Evolutionary conservation across 2,113 vertebrate genomes (phyloP).

Genomic region (Choloepus hoffmanni): DNA sequence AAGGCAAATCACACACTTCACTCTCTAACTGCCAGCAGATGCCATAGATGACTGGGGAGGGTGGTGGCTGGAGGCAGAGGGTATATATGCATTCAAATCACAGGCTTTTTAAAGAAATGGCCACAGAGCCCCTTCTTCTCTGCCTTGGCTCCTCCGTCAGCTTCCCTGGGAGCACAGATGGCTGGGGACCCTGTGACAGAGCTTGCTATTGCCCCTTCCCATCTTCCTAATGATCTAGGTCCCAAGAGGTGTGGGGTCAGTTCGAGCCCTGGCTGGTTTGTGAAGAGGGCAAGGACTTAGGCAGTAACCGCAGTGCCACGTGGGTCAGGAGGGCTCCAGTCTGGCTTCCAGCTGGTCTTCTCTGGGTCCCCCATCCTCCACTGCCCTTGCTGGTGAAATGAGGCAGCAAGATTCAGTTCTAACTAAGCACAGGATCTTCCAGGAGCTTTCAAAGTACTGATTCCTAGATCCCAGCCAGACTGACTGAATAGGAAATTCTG

Average conservation of each 20-base stretch:
- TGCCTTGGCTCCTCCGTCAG: not conserved
- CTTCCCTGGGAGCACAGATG: not conserved
- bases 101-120: not conserved
- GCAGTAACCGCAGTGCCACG: no score
- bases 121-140: not conserved
- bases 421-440: not conserved
- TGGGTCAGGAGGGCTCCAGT: no score
- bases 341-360: not conserved
- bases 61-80: not conserved
- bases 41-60: not conserved
- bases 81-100: not conserved
- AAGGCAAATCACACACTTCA: not conserved
- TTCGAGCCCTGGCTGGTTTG: not conserved
- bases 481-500: constrained; percentile 23
- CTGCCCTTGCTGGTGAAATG: not conserved
- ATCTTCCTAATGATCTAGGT: no score
- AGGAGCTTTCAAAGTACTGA: not conserved
- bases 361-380: not conserved
- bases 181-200: not conserved
- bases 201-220: no score
- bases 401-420: not conserved
- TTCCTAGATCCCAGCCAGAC: not conserved
- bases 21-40: not conserved
- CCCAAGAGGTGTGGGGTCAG: not conserved
- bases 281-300: not conserved